These are phyloP conservation scores for Botia almorhae DNA, from an alignment of 2,797 vertebrate genomes.

Conservation along the genomic window DNA sequence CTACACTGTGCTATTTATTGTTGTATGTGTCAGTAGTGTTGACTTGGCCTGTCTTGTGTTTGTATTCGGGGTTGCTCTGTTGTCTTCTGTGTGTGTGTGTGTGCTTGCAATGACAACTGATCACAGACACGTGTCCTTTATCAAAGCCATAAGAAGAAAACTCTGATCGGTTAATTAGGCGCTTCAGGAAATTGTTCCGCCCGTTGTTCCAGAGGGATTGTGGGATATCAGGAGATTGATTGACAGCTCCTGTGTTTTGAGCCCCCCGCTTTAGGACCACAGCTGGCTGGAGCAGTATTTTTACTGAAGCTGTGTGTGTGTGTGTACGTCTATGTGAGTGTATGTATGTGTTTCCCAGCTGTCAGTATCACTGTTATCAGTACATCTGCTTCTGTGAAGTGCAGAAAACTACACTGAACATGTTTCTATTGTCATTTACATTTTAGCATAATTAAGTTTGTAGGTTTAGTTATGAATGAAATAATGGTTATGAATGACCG, in stretches of 20 bases:
- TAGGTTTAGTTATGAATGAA: not conserved
- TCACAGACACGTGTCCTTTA: constrained; percentile 50
- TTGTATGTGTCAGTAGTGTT: not conserved
- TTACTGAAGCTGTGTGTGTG: constrained; percentile 53
- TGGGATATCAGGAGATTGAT: constrained; percentile 62
- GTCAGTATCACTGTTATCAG: constrained; percentile 60
- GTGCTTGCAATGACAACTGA: constrained; percentile 1
- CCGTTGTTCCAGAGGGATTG: constrained; percentile 49
- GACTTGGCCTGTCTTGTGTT: not conserved
- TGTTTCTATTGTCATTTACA: constrained; percentile 20
- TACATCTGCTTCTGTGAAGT: constrained; percentile 14
- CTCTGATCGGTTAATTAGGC: constrained; percentile 64
- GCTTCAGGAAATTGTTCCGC: constrained; percentile 53
- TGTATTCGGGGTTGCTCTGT: not conserved
- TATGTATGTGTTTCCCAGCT: constrained; percentile 27
- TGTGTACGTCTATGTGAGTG: constrained; percentile 1
- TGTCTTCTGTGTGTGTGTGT: constrained; percentile 16
- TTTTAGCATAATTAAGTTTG: not conserved
- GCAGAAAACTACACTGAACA: not conserved
- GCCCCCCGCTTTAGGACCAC: constrained; percentile 67
- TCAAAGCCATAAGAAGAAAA: constrained; percentile 48
- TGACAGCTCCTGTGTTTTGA: constrained; percentile 73
- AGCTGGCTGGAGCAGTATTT: constrained; percentile 62
- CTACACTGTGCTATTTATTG: not conserved
- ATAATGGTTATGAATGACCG: not conserved